These are phyloP conservation scores for Haliclona indistincta DNA, from an alignment of 37 sponge, comb jelly and placozoan species.

Conservation along the genomic window DNA sequence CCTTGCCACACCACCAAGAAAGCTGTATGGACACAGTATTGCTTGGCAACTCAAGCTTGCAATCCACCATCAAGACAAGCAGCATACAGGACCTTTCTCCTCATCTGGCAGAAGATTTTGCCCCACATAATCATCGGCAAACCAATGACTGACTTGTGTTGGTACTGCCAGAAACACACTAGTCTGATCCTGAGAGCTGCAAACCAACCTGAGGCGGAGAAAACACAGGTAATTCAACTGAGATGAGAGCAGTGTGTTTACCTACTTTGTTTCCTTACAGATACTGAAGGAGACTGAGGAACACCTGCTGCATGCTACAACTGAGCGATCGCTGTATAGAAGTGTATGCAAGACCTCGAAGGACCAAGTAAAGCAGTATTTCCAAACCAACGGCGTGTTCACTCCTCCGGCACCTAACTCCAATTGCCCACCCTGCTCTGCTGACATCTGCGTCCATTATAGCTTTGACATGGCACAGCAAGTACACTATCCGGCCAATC, in stretches of 20 bases:
- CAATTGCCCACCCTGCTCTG: background rate
- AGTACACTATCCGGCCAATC: background rate
- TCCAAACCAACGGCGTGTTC: background rate
- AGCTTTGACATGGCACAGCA: slow-evolving; percentile 5
- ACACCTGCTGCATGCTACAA: background rate
- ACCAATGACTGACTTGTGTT: background rate
- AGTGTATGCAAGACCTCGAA: background rate
- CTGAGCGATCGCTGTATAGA: background rate
- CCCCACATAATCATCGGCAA: background rate
- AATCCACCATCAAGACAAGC: background rate
- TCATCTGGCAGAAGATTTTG: background rate
- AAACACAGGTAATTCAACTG: no score
- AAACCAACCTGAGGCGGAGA: no score
- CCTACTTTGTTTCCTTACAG: no score
- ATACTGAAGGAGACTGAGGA: background rate
- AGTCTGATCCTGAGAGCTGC: background rate
- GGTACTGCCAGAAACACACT: background rate
- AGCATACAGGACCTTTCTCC: background rate
- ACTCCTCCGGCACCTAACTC: slow-evolving; percentile 2
- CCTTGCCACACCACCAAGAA: slow-evolving; percentile 26
- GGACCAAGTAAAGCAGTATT: background rate
- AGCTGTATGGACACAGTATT: no score
- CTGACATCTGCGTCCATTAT: background rate
- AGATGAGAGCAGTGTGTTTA: no score
- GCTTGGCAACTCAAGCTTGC: no score